phyloP scores from a whole-genome alignment of 2,797 vertebrate species.

The Hypotaenidia okinawae region DNA sequence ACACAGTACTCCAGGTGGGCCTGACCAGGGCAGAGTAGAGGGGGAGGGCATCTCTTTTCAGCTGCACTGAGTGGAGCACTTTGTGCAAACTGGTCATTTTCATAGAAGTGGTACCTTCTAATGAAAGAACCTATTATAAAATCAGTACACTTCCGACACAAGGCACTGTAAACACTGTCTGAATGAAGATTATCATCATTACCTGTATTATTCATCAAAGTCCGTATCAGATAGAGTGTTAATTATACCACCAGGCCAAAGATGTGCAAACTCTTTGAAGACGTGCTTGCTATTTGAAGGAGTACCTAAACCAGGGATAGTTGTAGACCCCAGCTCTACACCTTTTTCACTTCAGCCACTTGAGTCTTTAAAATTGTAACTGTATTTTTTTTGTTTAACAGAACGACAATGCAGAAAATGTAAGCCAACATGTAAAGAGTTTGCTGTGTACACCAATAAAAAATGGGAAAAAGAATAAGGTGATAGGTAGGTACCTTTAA shows the following conservation, averaged over 20 bases:
- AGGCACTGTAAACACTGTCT: neutral
- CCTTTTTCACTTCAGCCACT: neutral
- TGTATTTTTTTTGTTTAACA: slow-evolving; percentile 71
- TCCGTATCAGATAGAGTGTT: neutral
- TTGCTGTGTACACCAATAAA: slow-evolving; percentile 95
- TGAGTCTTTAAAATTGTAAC: neutral
- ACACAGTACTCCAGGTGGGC: no score
- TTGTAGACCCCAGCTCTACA: neutral
- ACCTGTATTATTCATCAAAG: neutral
- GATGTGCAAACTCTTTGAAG: neutral
- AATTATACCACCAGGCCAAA: neutral
- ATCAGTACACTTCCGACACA: neutral
- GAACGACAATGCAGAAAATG: slow-evolving; percentile 85
- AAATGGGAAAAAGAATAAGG: slow-evolving; percentile 98
- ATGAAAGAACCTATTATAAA: neutral
- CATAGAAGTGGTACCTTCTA: neutral
- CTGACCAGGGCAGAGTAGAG: no score
- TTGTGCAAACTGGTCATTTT: neutral
- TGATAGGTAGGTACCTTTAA: slow-evolving; percentile 86
- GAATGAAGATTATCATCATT: neutral
- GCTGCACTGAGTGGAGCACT: neutral
- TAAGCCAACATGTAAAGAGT: slow-evolving; percentile 84
- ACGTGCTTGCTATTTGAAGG: neutral
- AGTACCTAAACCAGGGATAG: neutral
- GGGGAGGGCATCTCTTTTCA: neutral